Conservation (phyloP, 2,797 vertebrate species). For the Rallus crepitans region DNA sequence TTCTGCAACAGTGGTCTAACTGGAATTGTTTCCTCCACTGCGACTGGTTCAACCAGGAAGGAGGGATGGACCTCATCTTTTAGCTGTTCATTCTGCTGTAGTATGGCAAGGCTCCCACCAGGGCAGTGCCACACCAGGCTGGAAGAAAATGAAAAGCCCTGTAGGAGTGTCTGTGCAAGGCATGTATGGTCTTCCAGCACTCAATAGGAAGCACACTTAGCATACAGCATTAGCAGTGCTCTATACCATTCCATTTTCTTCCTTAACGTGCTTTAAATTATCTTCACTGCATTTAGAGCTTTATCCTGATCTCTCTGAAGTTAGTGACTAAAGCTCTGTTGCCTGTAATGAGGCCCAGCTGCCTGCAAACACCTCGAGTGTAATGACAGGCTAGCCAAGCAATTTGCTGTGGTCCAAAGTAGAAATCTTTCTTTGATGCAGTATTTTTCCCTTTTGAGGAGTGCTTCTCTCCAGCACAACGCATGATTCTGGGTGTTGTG, state of each 20-base stretch:
- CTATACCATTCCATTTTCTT: neutral
- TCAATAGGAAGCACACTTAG: neutral
- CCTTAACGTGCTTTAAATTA: slow-evolving; percentile 23
- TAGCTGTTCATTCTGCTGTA: neutral
- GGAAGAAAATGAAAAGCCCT: neutral
- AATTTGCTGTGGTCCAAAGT: neutral
- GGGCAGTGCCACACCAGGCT: accelerated
- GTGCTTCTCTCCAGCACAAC: neutral
- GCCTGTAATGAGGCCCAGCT: slow-evolving; percentile 32
- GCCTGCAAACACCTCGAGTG: neutral
- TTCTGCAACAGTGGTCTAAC: neutral
- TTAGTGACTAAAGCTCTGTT: neutral
- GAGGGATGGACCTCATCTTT: neutral
- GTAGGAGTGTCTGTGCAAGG: neutral
- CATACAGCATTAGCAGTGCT: neutral
- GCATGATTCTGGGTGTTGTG: neutral
- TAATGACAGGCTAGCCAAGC: slow-evolving; percentile 9
- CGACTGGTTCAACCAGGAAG: neutral
- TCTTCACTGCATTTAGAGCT: neutral
- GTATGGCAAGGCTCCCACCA: neutral
- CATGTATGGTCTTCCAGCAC: neutral
- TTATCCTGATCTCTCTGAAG: slow-evolving; percentile 32
- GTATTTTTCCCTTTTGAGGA: neutral
- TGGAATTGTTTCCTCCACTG: neutral
- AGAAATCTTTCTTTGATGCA: slow-evolving; percentile 22